Percentiles rank a stretch among this genome's conserved stretches.
Evolutionary conservation across 2,113 vertebrate genomes (phyloP).

Genomic region (Rhagologus leucostigma): DNA sequence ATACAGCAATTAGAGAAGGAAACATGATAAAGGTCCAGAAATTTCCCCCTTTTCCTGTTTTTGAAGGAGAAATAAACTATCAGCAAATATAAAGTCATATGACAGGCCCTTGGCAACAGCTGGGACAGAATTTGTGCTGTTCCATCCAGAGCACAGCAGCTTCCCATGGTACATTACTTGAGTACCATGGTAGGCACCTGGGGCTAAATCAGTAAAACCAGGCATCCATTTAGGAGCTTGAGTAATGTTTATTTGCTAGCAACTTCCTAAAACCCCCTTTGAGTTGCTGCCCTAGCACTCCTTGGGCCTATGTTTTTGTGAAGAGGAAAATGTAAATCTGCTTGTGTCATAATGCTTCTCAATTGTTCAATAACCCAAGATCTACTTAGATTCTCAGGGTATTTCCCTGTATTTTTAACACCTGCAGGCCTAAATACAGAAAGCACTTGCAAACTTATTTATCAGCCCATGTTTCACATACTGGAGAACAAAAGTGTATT

Average conservation of each 20-base stretch:
- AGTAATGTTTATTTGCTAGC: neutral
- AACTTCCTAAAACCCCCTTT: neutral
- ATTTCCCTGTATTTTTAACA: neutral
- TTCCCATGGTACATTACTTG: neutral
- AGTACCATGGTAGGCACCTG: neutral
- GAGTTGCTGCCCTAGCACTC: neutral
- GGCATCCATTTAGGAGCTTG: neutral
- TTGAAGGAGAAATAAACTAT: neutral
- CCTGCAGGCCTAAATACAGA: neutral
- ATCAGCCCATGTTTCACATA: neutral
- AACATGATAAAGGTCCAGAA: neutral
- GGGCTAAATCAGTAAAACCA: neutral
- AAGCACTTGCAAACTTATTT: neutral
- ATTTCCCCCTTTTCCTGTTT: neutral
- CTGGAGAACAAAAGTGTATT: neutral
- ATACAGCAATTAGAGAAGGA: neutral
- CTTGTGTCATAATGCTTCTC: neutral
- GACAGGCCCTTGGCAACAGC: neutral
- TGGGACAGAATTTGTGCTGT: neutral
- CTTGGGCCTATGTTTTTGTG: neutral
- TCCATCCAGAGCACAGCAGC: neutral
- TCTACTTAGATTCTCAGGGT: neutral
- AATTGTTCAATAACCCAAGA: neutral
- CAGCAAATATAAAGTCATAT: neutral
- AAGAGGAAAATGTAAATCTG: neutral